Percentiles rank a stretch among this genome's conserved stretches.
Conservation (phyloP, 2,797 vertebrate species). For the Bradypus variegatus region DNA sequence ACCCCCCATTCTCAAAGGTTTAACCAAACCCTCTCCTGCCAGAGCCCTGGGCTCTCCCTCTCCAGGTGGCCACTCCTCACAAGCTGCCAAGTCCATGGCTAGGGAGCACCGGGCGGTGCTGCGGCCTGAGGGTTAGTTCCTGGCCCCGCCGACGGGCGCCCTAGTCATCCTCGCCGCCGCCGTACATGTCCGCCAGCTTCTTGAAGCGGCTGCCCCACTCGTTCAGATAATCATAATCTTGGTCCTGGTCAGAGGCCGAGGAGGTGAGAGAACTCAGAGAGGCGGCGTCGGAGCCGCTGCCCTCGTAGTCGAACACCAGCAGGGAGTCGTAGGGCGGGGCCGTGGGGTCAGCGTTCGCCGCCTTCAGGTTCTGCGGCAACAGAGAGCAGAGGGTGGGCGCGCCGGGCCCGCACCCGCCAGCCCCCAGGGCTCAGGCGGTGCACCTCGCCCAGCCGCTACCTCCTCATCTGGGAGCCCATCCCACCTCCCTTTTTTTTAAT, state of each 20-base stretch:
- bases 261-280: constrained; percentile 89
- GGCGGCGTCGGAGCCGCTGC: constrained; percentile 84
- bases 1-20: background rate
- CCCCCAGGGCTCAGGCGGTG: background rate
- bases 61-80: background rate
- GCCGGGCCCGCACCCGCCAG: fast-evolving
- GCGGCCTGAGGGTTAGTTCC: background rate
- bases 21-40: no score
- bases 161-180: constrained; percentile 81
- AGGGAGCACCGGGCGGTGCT: background rate
- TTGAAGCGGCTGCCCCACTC: constrained; percentile 92
- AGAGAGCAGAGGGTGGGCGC: constrained; percentile 17
- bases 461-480: background rate
- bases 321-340: constrained; percentile 93
- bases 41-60: background rate
- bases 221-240: constrained; percentile 84
- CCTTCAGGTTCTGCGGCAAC: constrained; percentile 83
- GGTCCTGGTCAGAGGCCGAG: constrained; percentile 78
- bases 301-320: constrained; percentile 92
- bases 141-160: background rate
- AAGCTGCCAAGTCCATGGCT: background rate
- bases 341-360: constrained; percentile 87
- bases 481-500: background rate
- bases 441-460: background rate
- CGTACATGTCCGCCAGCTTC: constrained; percentile 92